Percentiles rank a stretch among this genome's conserved stretches.
Conservation (phyloP, 2,113 vertebrate genomes). For the Cettia cetti region DNA sequence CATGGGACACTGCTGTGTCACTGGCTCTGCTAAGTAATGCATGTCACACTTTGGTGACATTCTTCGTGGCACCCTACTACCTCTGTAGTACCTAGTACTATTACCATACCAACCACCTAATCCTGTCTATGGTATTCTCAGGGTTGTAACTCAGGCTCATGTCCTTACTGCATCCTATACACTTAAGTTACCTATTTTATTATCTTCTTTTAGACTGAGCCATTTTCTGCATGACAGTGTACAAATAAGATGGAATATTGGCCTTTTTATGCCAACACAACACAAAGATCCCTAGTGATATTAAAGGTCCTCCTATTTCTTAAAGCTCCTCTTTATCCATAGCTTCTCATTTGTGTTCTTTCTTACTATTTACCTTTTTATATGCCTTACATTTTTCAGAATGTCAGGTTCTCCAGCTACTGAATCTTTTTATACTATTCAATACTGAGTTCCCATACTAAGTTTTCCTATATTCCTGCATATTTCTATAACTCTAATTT, state of each 20-base stretch:
- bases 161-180: background rate
- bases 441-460: background rate
- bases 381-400: background rate
- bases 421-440: background rate
- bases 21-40: background rate
- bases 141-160: background rate
- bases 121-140: background rate
- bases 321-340: background rate
- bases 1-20: background rate
- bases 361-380: background rate
- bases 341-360: background rate
- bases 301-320: background rate
- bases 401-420: background rate
- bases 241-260: background rate
- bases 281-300: background rate
- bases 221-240: background rate
- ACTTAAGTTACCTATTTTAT: background rate
- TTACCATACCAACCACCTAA: no score
- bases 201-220: background rate
- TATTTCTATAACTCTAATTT: background rate
- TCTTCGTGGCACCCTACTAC: background rate
- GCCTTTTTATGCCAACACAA: background rate
- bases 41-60: background rate
- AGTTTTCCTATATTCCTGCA: background rate
- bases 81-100: background rate